Evolutionary conservation across 2,797 vertebrate species (phyloP).

Genomic region (Eulemur coronatus): DNA sequence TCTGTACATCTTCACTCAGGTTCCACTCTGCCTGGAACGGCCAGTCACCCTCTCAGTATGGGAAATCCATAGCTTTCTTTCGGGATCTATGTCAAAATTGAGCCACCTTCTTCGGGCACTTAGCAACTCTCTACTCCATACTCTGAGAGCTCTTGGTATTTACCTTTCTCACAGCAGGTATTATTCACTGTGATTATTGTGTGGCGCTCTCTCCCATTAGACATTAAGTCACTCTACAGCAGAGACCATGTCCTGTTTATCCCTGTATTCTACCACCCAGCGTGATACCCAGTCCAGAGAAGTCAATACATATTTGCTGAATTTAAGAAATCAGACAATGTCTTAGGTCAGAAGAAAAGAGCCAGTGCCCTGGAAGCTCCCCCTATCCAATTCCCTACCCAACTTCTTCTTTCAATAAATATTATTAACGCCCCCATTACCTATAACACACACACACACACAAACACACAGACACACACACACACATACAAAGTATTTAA

Average conservation of each 20-base stretch:
- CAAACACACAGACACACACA: not conserved
- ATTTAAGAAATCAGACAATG: not conserved
- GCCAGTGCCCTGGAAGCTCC: not conserved
- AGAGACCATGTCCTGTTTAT: not conserved
- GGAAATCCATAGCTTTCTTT: not conserved
- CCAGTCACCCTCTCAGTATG: not conserved
- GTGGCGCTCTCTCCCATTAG: not conserved
- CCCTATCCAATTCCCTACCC: not conserved
- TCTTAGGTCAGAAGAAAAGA: conserved; percentile 15
- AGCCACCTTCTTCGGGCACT: not conserved
- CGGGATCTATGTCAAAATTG: not conserved
- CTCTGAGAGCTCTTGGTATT: not conserved
- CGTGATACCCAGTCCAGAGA: not conserved
- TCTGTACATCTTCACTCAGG: not conserved
- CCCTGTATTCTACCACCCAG: not conserved
- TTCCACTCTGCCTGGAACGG: not conserved
- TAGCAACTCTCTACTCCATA: not conserved
- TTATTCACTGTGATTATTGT: not conserved
- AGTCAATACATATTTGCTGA: not conserved
- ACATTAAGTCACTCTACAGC: not conserved
- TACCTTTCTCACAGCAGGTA: not conserved
- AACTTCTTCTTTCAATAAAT: not conserved
- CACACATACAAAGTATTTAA: not conserved
- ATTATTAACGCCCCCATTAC: not conserved
- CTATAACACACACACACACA: not conserved